These are phyloP conservation scores for Artemia sp. DNA, from an alignment of 2,888 invertebrate genomes.

Conservation along the genomic window DNA sequence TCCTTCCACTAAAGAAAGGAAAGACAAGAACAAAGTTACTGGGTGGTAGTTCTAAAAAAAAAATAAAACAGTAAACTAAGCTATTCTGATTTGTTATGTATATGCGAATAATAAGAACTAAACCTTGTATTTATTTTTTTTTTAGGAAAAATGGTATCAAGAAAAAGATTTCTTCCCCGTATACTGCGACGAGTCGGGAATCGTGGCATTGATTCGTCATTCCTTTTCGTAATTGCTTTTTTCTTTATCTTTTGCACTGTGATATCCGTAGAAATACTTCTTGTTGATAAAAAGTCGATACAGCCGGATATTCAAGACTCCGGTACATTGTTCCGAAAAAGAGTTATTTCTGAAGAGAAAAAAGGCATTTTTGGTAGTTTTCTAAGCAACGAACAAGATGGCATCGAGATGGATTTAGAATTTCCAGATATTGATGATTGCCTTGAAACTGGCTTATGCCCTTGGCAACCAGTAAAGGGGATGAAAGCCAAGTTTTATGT, in stretches of 20 bases:
- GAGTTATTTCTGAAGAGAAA: conserved; percentile 4
- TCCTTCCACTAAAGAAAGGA: no score
- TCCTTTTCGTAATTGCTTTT: conserved; percentile 6
- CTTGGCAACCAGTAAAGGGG: conserved; percentile 32
- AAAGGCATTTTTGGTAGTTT: background rate
- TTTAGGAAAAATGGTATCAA: background rate
- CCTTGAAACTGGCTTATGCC: conserved; percentile 17
- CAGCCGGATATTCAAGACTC: background rate
- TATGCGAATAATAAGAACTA: no score
- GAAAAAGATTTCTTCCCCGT: background rate
- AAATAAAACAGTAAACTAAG: no score
- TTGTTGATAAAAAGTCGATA: background rate
- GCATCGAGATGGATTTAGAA: conserved; percentile 1
- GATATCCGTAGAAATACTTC: background rate
- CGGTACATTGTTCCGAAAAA: background rate
- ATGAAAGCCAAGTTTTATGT: conserved; percentile 55
- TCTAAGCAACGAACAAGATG: background rate
- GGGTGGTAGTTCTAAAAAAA: no score
- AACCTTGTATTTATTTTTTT: background rate
- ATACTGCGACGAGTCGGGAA: background rate
- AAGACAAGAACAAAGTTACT: no score
- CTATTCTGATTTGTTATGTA: no score
- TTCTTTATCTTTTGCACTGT: conserved; percentile 13
- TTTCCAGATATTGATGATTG: background rate
- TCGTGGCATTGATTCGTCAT: background rate